A percentile compares a stretch with the other conserved stretches of the same genome.
These are phyloP conservation scores for Ammodytes marinus DNA, from an alignment of 2,113 vertebrate species.

Conservation along the genomic window DNA sequence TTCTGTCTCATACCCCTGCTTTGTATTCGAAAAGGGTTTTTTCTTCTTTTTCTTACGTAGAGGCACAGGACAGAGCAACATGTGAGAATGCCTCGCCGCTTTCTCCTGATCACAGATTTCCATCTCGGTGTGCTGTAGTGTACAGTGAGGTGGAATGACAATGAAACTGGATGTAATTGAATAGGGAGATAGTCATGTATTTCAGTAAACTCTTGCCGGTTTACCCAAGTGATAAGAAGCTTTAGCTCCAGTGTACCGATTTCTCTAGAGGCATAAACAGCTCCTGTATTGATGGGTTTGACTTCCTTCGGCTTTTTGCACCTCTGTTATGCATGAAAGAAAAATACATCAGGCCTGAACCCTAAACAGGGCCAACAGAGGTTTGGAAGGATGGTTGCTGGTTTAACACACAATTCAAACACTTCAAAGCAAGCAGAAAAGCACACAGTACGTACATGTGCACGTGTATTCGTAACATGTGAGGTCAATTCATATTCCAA, in stretches of 20 bases:
- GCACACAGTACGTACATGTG: conserved; percentile 23
- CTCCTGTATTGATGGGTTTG: conserved; percentile 36
- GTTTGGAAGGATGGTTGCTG: not conserved
- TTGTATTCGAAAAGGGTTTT: conserved; percentile 49
- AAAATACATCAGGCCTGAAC: conserved; percentile 22
- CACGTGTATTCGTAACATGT: conserved; percentile 22
- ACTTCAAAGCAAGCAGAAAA: not conserved
- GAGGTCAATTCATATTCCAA: conserved; percentile 59
- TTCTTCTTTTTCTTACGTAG: conserved; percentile 16
- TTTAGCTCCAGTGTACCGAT: conserved; percentile 62
- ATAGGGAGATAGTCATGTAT: conserved; percentile 58
- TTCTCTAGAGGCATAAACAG: conserved; percentile 59
- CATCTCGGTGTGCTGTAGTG: conserved; percentile 43
- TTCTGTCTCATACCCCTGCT: conserved; percentile 57
- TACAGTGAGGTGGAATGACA: conserved; percentile 53
- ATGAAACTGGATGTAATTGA: conserved; percentile 68
- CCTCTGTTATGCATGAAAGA: conserved; percentile 15
- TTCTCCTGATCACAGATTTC: conserved; percentile 62
- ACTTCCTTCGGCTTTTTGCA: conserved; percentile 52
- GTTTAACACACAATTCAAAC: conserved; percentile 7
- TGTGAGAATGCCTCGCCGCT: conserved; percentile 45
- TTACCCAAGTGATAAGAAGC: conserved; percentile 64
- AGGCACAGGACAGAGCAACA: conserved; percentile 51
- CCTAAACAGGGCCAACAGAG: not conserved
- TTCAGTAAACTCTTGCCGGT: conserved; percentile 57